A percentile compares a stretch with the other conserved stretches of the same genome.
These are phyloP conservation scores for Sinhomidia bicolor DNA, from an alignment of 2,888 invertebrate genomes.

Conservation along the genomic window DNA sequence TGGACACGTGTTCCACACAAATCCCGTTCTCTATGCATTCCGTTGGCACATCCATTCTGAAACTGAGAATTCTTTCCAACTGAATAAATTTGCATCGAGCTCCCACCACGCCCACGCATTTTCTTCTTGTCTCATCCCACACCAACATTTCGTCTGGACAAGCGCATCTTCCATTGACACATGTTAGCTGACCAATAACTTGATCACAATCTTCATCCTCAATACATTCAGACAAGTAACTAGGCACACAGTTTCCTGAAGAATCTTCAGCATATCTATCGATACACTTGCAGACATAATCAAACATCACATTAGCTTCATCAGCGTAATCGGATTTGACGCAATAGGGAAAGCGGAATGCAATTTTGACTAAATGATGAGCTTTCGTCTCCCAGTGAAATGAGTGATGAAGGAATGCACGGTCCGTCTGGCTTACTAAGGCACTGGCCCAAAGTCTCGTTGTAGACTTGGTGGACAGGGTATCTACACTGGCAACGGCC, in stretches of 20 bases:
- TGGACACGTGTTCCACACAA: constrained; percentile 64
- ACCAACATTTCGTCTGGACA: constrained; percentile 43
- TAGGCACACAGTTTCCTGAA: constrained; percentile 63
- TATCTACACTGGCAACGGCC: constrained; percentile 72
- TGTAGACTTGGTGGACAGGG: constrained; percentile 70
- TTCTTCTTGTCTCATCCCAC: constrained; percentile 48
- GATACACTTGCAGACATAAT: constrained; percentile 57
- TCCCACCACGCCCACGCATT: constrained; percentile 71
- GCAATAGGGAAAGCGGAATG: constrained; percentile 38
- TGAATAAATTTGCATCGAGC: constrained; percentile 60
- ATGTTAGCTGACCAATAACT: constrained; percentile 52
- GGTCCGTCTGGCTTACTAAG: constrained; percentile 72
- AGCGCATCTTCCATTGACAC: constrained; percentile 64
- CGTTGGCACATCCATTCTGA: constrained; percentile 60
- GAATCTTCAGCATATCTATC: constrained; percentile 62
- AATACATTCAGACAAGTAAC: constrained; percentile 53
- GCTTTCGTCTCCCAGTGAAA: background rate
- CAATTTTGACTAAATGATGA: constrained; percentile 25
- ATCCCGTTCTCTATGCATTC: constrained; percentile 62
- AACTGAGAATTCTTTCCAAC: constrained; percentile 44
- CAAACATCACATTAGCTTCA: constrained; percentile 15
- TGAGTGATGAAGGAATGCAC: constrained; percentile 52
- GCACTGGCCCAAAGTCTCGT: constrained; percentile 63
- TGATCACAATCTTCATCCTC: constrained; percentile 62
- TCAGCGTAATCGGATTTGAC: background rate